Conservation (phyloP, 2,113 vertebrate genomes). For the Tragelaphus strepsiceros region DNA sequence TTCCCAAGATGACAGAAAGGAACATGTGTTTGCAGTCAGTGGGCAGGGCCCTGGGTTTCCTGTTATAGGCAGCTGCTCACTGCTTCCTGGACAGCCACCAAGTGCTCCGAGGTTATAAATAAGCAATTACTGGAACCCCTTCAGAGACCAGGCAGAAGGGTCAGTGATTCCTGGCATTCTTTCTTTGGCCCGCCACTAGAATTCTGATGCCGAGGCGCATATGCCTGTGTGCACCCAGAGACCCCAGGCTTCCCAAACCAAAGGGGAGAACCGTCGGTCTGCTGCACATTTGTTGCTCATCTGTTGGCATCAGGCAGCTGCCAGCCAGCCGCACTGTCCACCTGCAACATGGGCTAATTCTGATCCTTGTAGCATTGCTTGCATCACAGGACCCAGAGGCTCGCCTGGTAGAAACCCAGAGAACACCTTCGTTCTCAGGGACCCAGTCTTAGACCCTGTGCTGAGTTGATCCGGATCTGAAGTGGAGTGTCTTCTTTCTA, state of each 20-base stretch:
- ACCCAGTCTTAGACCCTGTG: not conserved
- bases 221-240: not conserved
- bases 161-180: not conserved
- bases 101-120: conserved; percentile 58
- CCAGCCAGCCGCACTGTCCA: rapidly evolving
- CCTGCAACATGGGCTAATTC: not conserved
- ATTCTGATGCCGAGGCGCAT: not conserved
- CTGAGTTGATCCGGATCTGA: not conserved
- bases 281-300: conserved; percentile 32
- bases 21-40: conserved; percentile 63
- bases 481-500: not conserved
- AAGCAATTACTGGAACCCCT: conserved; percentile 16
- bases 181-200: not conserved
- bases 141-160: not conserved
- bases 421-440: not conserved
- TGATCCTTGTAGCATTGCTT: not conserved
- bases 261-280: not conserved
- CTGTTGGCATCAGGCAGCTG: not conserved
- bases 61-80: conserved; percentile 47
- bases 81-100: conserved; percentile 33
- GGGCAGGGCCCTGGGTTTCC: conserved; percentile 51
- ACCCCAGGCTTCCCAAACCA: not conserved
- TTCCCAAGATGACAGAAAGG: conserved; percentile 54
- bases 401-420: not conserved
- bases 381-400: not conserved